Conservation (phyloP, 1,140 invertebrate genomes). For the Araneus ventricosus region DNA sequence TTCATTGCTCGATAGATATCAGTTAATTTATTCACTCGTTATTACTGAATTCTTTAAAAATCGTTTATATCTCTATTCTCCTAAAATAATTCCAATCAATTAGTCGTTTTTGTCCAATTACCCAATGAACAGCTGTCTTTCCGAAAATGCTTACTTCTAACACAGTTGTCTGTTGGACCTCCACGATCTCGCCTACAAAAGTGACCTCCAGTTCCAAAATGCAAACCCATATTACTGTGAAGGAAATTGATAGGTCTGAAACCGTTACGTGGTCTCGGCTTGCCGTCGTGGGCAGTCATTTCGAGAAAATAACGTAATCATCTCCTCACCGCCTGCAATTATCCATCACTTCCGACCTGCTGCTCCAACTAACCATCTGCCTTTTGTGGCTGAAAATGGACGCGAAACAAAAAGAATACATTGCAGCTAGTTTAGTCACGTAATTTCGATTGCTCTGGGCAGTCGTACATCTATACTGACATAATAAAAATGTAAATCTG, state of each 20-base stretch:
- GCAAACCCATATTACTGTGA: background rate
- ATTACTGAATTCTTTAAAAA: no score
- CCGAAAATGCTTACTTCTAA: no score
- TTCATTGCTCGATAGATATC: no score
- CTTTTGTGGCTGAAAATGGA: slow-evolving; percentile 13
- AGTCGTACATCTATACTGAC: background rate
- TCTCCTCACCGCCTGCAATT: slow-evolving; percentile 15
- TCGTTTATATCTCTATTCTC: no score
- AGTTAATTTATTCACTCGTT: no score
- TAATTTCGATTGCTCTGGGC: background rate
- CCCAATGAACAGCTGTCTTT: no score
- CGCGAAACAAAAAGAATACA: background rate
- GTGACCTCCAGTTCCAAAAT: background rate
- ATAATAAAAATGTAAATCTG: no score
- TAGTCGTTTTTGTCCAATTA: no score
- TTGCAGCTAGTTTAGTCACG: slow-evolving; percentile 2
- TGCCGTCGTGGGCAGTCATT: slow-evolving; percentile 7
- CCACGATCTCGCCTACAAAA: background rate
- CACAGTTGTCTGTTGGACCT: background rate
- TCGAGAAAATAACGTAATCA: slow-evolving; percentile 26
- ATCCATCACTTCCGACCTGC: slow-evolving; percentile 21
- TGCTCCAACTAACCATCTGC: background rate
- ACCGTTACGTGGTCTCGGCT: slow-evolving; percentile 3
- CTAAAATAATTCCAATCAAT: no score
- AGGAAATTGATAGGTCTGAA: background rate